Evolutionary conservation across 1,140 invertebrate genomes (phyloP).

Genomic region (Drosophila subobscura): DNA sequence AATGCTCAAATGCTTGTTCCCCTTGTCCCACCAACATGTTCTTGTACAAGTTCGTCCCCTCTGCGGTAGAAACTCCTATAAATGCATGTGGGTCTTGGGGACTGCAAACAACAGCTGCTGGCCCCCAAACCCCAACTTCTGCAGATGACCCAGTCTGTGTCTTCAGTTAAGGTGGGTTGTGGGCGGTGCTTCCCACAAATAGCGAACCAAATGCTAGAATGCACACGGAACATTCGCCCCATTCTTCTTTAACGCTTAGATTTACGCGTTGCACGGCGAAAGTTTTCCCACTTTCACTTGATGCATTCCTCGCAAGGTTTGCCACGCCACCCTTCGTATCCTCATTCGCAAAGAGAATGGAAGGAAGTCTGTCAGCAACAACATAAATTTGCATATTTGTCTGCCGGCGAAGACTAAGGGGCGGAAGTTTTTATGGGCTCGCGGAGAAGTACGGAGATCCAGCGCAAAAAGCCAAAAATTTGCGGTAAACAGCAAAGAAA

Average conservation of each 20-base stretch:
- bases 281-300: conserved; percentile 79
- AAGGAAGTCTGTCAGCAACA: conserved; percentile 58
- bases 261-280: conserved; percentile 66
- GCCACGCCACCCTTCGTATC: conserved; percentile 8
- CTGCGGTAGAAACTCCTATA: conserved; percentile 1
- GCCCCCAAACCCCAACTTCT: conserved; percentile 9
- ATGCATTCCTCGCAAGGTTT: conserved; percentile 52
- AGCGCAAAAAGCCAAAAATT: conserved; percentile 73
- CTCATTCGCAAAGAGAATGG: conserved; percentile 6
- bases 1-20: no score
- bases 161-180: conserved; percentile 14
- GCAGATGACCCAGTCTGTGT: conserved; percentile 15
- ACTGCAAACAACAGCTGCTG: conserved; percentile 28
- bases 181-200: conserved; percentile 53
- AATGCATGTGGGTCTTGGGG: conserved; percentile 1
- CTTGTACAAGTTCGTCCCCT: not conserved
- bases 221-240: conserved; percentile 65
- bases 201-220: conserved; percentile 48
- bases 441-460: conserved; percentile 33
- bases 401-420: conserved; percentile 27
- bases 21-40: not conserved
- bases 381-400: conserved; percentile 81
- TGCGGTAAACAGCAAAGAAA: conserved; percentile 68
- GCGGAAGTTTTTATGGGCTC: conserved; percentile 22
- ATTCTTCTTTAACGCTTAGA: conserved; percentile 59